These are phyloP conservation scores for Sebastes cheni DNA, from an alignment of 2,797 vertebrate genomes.

Conservation along the genomic window DNA sequence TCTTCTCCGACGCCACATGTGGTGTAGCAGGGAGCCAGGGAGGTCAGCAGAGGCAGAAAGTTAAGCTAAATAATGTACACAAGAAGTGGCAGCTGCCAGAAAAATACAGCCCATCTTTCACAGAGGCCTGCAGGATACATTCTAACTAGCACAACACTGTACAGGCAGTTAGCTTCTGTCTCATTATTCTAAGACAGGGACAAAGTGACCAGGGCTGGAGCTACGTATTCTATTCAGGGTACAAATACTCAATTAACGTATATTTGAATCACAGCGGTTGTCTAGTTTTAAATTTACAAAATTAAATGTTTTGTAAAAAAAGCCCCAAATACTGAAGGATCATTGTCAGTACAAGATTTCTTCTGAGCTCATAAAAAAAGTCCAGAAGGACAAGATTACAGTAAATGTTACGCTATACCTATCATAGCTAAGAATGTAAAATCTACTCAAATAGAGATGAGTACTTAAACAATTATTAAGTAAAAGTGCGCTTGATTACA, in stretches of 20 bases:
- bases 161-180: conserved; percentile 69
- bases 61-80: conserved; percentile 75
- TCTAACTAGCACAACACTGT: conserved; percentile 54
- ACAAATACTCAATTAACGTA: background rate
- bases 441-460: background rate
- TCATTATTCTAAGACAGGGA: conserved; percentile 57
- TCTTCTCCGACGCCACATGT: conserved; percentile 63
- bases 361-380: background rate
- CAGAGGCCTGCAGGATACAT: conserved; percentile 66
- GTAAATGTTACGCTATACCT: background rate
- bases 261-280: conserved; percentile 18
- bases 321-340: background rate
- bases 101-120: conserved; percentile 64
- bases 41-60: conserved; percentile 71
- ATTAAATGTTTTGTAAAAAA: background rate
- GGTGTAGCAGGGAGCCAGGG: conserved; percentile 49
- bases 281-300: background rate
- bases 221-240: conserved; percentile 10
- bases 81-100: conserved; percentile 80
- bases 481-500: background rate
- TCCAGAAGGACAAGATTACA: background rate
- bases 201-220: conserved; percentile 28
- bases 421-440: background rate
- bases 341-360: background rate
- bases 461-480: background rate